These are phyloP conservation scores for Odocoileus virginianus DNA, from an alignment of 2,113 vertebrate species.

Conservation along the genomic window DNA sequence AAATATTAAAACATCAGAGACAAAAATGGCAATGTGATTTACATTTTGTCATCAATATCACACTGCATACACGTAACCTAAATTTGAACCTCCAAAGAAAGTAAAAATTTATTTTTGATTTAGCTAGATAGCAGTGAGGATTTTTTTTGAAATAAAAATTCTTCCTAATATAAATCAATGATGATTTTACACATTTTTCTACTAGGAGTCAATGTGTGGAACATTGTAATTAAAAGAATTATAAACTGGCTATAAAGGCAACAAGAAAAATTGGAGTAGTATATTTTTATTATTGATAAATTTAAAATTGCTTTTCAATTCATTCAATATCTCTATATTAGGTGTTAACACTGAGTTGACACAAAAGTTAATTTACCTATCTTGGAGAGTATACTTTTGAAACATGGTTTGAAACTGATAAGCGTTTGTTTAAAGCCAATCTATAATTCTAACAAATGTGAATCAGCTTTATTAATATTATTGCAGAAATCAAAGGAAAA, in stretches of 20 bases:
- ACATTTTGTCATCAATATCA: constrained; percentile 8
- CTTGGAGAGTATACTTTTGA: background rate
- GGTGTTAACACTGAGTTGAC: background rate
- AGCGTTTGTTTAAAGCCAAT: constrained; percentile 1
- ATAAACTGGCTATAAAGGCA: background rate
- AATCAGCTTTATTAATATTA: background rate
- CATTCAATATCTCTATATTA: background rate
- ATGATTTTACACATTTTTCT: background rate
- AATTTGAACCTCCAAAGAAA: background rate
- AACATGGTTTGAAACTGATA: background rate
- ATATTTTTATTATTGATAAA: background rate
- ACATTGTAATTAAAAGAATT: background rate
- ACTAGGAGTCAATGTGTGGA: background rate
- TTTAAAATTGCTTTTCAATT: background rate
- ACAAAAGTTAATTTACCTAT: background rate
- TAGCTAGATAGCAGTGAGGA: background rate
- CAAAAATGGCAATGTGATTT: background rate
- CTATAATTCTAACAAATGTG: background rate
- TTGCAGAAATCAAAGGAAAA: background rate
- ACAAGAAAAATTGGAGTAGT: background rate
- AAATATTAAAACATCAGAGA: background rate
- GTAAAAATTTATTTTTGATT: background rate
- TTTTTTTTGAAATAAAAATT: background rate
- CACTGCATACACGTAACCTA: background rate
- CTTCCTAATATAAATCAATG: background rate